Conservation (phyloP, 2,113 vertebrate genomes). For the Lanius ludovicianus region DNA sequence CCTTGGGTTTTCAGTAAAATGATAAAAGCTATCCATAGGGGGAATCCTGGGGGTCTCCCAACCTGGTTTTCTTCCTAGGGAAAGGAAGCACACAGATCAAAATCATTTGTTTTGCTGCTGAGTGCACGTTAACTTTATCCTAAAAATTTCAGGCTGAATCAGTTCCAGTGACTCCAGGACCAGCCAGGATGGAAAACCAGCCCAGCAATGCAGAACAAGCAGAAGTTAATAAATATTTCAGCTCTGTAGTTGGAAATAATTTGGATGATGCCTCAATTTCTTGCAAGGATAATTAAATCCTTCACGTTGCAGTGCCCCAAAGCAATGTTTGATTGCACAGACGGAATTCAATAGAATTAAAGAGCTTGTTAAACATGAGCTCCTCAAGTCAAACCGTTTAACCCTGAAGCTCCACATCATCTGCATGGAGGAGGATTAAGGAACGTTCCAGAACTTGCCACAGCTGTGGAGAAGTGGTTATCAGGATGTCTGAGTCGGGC, state of each 20-base stretch:
- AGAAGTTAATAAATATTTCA: constrained; percentile 18
- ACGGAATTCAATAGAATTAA: constrained; percentile 38
- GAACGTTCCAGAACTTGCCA: neutral
- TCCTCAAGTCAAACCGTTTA: constrained; percentile 21
- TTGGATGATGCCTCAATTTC: neutral
- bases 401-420: neutral
- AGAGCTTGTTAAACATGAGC: constrained; percentile 54
- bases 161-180: neutral
- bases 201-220: neutral
- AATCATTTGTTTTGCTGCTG: neutral
- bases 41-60: neutral
- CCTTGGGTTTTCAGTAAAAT: neutral
- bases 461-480: neutral
- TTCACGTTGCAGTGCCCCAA: neutral
- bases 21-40: neutral
- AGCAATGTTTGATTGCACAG: constrained; percentile 38
- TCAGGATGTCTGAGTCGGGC: neutral
- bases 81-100: neutral
- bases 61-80: neutral
- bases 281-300: constrained; percentile 26
- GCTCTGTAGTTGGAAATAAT: neutral
- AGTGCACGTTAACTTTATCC: neutral
- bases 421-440: neutral
- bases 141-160: neutral
- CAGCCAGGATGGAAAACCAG: neutral